phyloP scores from a whole-genome alignment of 2,113 vertebrate species.

The Pogona vitticeps region DNA sequence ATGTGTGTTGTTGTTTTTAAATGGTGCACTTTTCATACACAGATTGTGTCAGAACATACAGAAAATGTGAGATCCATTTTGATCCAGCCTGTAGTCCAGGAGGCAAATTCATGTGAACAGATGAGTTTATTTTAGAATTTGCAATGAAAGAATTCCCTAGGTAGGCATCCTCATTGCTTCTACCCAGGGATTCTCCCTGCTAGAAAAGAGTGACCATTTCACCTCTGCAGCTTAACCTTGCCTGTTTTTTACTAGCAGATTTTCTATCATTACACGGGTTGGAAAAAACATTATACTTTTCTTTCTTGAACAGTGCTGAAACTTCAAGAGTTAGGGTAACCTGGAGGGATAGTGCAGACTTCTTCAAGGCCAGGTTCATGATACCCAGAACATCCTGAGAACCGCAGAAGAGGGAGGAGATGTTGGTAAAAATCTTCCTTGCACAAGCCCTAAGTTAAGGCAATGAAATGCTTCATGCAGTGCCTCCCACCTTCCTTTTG shows the following conservation, averaged over 20 bases:
- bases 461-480: neutral
- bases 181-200: too few species aligned
- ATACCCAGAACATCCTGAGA: neutral
- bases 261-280: too few species aligned
- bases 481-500: neutral
- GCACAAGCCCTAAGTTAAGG: too few species aligned
- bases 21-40: neutral
- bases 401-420: neutral
- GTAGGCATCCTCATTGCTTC: too few species aligned
- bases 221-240: neutral
- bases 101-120: neutral
- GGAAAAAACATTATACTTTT: neutral
- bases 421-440: neutral
- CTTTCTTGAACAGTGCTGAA: neutral
- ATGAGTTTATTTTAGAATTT: neutral
- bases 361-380: neutral
- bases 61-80: neutral
- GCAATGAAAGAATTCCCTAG: neutral
- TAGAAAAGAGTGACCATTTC: neutral
- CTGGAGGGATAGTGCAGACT: neutral
- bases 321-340: neutral
- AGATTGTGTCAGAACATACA: neutral
- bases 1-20: neutral
- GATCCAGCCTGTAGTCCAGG: neutral
- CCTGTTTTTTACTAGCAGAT: neutral